Evolutionary conservation across 2,797 vertebrate species (phyloP).

Genomic region (Pantherophis vulpinus): DNA sequence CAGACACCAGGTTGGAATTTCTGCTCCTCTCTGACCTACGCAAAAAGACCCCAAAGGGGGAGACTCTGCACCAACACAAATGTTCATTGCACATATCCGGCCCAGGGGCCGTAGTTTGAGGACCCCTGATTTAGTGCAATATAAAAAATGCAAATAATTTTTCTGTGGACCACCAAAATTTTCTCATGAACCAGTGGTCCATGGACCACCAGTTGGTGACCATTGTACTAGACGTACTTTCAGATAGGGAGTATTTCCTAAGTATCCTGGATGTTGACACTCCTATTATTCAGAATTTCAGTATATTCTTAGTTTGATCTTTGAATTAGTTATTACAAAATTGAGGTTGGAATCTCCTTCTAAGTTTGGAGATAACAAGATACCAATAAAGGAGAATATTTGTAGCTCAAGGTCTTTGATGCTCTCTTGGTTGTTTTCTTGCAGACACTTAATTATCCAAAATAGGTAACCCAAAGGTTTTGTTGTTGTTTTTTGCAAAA

Average conservation of each 20-base stretch:
- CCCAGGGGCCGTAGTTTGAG: too few relatives aligned
- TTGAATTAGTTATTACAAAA: not conserved
- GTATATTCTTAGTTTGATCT: not conserved
- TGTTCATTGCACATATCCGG: too few relatives aligned
- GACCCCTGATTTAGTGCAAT: too few relatives aligned
- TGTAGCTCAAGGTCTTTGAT: not conserved
- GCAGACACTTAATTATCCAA: not conserved
- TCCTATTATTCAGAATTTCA: not conserved
- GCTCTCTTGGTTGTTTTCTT: not conserved
- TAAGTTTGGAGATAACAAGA: not conserved
- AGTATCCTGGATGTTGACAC: not conserved
- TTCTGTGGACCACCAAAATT: too few relatives aligned
- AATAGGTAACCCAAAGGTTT: not conserved
- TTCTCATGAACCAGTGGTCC: too few relatives aligned
- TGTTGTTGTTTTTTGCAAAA: not conserved
- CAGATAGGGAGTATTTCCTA: not conserved
- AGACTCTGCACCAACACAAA: too few relatives aligned
- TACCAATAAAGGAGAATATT: not conserved
- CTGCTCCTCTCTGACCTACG: too few relatives aligned
- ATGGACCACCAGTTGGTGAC: too few relatives aligned
- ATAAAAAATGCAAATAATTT: too few relatives aligned
- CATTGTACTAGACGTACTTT: not conserved
- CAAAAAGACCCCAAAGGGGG: too few relatives aligned
- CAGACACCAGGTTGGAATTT: too few relatives aligned
- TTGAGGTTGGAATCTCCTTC: not conserved